These are phyloP conservation scores for Gambusia yucatana DNA, from an alignment of 2,797 vertebrate genomes.

Conservation along the genomic window DNA sequence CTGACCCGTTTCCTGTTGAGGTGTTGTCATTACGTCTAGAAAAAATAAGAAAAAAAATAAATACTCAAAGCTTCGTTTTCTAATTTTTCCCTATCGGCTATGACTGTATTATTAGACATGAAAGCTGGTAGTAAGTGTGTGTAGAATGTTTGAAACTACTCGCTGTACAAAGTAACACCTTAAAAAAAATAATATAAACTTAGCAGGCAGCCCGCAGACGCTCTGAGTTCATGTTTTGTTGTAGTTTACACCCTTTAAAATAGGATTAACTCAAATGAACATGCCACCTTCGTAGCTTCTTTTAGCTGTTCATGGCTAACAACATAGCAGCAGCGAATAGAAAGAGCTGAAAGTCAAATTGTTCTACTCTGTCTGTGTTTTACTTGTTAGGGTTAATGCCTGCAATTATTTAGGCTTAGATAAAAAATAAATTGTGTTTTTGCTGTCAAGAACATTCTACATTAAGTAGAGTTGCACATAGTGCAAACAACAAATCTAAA, in stretches of 20 bases:
- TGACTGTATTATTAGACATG: background rate
- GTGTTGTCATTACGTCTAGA: constrained; percentile 19
- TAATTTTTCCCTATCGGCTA: background rate
- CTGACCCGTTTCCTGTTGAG: constrained; percentile 45
- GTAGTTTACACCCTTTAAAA: background rate
- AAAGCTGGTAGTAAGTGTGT: background rate
- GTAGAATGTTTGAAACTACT: background rate
- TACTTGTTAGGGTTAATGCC: background rate
- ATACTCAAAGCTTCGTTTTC: background rate
- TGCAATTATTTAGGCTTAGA: background rate
- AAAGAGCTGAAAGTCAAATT: too few species aligned
- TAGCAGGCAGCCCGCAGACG: background rate
- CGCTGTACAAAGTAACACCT: background rate
- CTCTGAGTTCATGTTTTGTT: background rate
- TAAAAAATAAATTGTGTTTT: background rate
- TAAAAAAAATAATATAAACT: background rate
- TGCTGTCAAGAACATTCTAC: background rate
- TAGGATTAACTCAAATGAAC: background rate
- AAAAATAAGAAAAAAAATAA: background rate
- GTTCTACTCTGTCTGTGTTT: background rate
- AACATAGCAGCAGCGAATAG: too few species aligned
- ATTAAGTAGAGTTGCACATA: background rate
- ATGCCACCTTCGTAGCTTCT: background rate
- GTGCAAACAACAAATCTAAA: background rate
- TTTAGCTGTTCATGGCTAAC: background rate